These are phyloP conservation scores for Hermaeophaga mercurialis DNA, from an alignment of 2,888 invertebrate species.

Conservation along the genomic window DNA sequence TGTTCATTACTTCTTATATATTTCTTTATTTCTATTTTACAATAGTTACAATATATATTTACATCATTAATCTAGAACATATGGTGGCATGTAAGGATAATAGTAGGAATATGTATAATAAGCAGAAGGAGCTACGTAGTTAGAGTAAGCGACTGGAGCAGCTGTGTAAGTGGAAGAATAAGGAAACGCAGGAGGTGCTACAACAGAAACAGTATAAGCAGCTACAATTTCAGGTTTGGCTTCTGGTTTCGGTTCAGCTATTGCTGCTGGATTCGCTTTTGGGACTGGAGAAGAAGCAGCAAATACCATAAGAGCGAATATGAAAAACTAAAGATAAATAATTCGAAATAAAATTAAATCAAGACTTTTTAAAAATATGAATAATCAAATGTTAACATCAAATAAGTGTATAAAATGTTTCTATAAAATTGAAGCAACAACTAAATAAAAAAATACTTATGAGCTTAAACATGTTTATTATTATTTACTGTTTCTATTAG, in stretches of 20 bases:
- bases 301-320: slow-evolving; percentile 1
- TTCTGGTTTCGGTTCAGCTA: slow-evolving; percentile 11
- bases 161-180: slow-evolving; percentile 10
- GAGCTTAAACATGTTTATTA: slow-evolving; percentile 10
- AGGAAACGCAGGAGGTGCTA: slow-evolving; percentile 10
- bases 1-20: too few species aligned
- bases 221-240: slow-evolving; percentile 3
- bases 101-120: slow-evolving; percentile 10
- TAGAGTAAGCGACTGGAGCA: slow-evolving; percentile 18
- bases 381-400: neutral
- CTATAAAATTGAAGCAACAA: too few species aligned
- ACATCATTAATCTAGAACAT: slow-evolving; percentile 4
- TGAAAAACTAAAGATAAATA: slow-evolving; percentile 8
- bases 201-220: slow-evolving; percentile 17
- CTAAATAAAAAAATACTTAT: too few species aligned
- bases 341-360: too few species aligned
- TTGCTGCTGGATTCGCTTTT: slow-evolving; percentile 15
- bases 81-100: slow-evolving; percentile 11
- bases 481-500: too few species aligned
- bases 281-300: slow-evolving; percentile 11
- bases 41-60: too few species aligned
- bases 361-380: neutral
- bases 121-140: slow-evolving; percentile 3
- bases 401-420: too few species aligned
- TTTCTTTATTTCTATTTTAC: too few species aligned